These are phyloP conservation scores for Micromesistius poutassou DNA, from an alignment of 2,797 vertebrate species.

Conservation along the genomic window DNA sequence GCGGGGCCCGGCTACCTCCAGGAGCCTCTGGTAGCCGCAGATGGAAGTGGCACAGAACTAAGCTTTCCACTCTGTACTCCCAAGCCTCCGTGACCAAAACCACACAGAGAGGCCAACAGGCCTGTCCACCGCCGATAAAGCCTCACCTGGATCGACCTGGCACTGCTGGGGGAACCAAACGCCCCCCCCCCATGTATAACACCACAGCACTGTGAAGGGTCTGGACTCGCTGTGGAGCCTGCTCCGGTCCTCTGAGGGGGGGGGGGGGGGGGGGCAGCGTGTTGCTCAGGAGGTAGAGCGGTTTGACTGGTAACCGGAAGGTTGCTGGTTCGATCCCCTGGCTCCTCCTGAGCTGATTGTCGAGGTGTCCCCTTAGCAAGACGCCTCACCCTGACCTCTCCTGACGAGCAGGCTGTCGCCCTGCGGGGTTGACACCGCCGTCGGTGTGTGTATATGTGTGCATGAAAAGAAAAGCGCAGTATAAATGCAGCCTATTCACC, in stretches of 20 bases:
- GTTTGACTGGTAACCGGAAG: no score
- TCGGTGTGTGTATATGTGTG: no score
- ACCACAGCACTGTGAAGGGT: slow-evolving; percentile 28
- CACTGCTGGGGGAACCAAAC: slow-evolving; percentile 33
- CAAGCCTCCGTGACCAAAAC: slow-evolving; percentile 58
- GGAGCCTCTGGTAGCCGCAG: slow-evolving; percentile 34
- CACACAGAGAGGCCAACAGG: slow-evolving; percentile 46
- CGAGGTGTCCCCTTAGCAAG: no score
- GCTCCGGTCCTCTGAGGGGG: slow-evolving; percentile 22
- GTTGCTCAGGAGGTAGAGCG: no score
- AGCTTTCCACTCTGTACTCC: slow-evolving; percentile 58
- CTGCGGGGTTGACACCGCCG: no score
- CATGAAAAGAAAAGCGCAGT: no score
- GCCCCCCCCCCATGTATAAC: slow-evolving; percentile 19
- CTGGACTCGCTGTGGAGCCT: slow-evolving; percentile 20
- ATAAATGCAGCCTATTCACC: no score
- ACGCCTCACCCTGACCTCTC: no score
- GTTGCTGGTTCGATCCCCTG: no score
- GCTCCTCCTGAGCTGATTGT: no score
- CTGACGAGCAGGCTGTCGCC: no score
- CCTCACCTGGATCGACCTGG: slow-evolving; percentile 36
- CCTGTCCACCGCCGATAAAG: slow-evolving; percentile 57
- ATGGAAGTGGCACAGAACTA: slow-evolving; percentile 46
- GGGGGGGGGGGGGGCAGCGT: no score
- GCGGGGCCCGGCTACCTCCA: slow-evolving; percentile 31